These are phyloP conservation scores for Protosalanx chinensis DNA, from an alignment of 2,797 vertebrate species.

Conservation along the genomic window DNA sequence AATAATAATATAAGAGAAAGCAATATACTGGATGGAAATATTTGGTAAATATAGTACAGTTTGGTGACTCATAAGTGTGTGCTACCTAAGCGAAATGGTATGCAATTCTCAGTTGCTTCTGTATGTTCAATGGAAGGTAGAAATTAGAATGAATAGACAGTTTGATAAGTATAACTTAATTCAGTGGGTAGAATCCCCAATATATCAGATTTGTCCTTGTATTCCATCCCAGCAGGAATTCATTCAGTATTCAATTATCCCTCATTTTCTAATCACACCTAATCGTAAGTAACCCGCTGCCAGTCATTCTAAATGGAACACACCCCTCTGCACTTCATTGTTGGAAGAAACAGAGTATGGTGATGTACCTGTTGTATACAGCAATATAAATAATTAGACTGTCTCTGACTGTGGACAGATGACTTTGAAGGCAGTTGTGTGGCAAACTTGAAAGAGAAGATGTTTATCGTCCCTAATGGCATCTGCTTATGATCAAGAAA, in stretches of 20 bases:
- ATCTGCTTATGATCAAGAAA: conserved; percentile 34
- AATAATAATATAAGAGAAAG: no score
- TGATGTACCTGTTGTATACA: conserved; percentile 19
- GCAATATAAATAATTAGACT: conserved; percentile 17
- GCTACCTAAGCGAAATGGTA: no score
- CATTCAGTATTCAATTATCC: neutral
- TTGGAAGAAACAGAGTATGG: neutral
- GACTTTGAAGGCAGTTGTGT: neutral
- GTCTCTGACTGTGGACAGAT: conserved; percentile 18
- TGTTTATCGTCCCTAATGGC: neutral
- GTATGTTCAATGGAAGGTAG: no score
- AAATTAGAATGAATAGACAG: neutral
- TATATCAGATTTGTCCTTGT: neutral
- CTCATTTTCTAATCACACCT: neutral
- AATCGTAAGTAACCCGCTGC: no score
- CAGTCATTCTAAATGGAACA: neutral
- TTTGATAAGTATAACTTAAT: neutral
- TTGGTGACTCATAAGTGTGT: no score
- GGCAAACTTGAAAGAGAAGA: conserved; percentile 1
- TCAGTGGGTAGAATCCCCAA: neutral
- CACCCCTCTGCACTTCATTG: neutral
- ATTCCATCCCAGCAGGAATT: neutral
- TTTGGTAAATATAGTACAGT: no score
- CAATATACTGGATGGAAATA: no score
- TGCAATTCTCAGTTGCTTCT: no score